These are phyloP conservation scores for Drosophila bocki DNA, from an alignment of 1,140 invertebrate species.

Conservation along the genomic window DNA sequence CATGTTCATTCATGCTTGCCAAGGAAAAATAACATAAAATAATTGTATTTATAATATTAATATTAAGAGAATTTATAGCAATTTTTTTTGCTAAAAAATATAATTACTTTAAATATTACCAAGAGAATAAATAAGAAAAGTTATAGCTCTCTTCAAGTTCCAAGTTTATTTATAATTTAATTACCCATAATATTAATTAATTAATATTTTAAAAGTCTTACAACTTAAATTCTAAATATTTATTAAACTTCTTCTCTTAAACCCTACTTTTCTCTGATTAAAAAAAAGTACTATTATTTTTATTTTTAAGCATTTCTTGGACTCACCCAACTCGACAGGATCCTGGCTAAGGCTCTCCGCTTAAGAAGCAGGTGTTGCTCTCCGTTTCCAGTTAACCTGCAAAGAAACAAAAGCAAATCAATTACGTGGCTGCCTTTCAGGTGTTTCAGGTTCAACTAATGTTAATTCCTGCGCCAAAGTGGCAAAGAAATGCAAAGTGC, in stretches of 20 bases:
- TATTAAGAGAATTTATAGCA: neutral
- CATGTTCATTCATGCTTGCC: too few relatives aligned
- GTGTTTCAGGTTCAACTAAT: slow-evolving; percentile 33
- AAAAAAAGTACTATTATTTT: neutral
- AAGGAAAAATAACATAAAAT: neutral
- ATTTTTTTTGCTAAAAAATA: too few relatives aligned
- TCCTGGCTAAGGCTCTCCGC: too few relatives aligned
- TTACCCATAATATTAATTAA: neutral
- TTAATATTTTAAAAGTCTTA: neutral
- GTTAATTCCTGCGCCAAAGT: slow-evolving; percentile 32
- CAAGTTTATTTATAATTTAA: neutral
- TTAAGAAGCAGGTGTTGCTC: neutral
- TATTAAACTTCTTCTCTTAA: neutral
- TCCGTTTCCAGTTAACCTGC: slow-evolving; percentile 14
- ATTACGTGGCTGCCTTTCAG: slow-evolving; percentile 32
- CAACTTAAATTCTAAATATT: neutral
- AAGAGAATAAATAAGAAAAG: neutral
- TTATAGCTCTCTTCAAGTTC: neutral
- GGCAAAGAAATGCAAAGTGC: slow-evolving; percentile 56
- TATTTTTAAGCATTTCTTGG: neutral
- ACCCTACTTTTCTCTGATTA: neutral
- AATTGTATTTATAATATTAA: too few relatives aligned
- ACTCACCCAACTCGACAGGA: neutral
- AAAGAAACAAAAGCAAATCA: slow-evolving; percentile 41
- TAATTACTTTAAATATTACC: too few relatives aligned